Evolutionary conservation across 1,140 invertebrate genomes (phyloP).

Genomic region (Melanaphis sacchari): DNA sequence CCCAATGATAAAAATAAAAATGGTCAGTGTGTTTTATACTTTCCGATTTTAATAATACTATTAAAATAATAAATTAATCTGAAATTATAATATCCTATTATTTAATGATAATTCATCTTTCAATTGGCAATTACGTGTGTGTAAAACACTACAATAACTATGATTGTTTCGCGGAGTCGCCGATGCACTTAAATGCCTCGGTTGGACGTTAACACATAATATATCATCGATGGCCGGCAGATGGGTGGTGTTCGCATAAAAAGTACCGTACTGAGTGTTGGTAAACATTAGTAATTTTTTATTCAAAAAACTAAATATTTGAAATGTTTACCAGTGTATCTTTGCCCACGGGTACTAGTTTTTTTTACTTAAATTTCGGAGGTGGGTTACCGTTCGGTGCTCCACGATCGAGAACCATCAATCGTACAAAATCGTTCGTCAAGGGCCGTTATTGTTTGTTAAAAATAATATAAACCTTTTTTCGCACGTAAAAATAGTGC

Average conservation of each 20-base stretch:
- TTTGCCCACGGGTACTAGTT: not conserved
- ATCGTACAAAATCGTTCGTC: not conserved
- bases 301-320: not conserved
- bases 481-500: not conserved
- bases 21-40: too few species aligned
- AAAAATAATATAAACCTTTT: not conserved
- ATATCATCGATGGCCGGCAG: not conserved
- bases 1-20: not conserved
- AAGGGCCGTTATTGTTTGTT: not conserved
- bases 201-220: not conserved
- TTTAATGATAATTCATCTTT: not conserved
- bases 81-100: too few species aligned
- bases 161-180: not conserved
- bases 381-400: too few species aligned
- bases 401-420: too few species aligned
- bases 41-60: too few species aligned
- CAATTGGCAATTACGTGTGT: not conserved
- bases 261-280: not conserved
- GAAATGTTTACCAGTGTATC: too few species aligned
- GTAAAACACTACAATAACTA: not conserved
- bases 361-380: too few species aligned
- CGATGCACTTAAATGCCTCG: not conserved
- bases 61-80: too few species aligned
- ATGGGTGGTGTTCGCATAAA: not conserved
- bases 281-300: too few species aligned